Evolutionary conservation across 2,113 vertebrate species (phyloP), one percentile per base, ranked within the genome.

Genomic region (Zapus hudsonius): DNA sequence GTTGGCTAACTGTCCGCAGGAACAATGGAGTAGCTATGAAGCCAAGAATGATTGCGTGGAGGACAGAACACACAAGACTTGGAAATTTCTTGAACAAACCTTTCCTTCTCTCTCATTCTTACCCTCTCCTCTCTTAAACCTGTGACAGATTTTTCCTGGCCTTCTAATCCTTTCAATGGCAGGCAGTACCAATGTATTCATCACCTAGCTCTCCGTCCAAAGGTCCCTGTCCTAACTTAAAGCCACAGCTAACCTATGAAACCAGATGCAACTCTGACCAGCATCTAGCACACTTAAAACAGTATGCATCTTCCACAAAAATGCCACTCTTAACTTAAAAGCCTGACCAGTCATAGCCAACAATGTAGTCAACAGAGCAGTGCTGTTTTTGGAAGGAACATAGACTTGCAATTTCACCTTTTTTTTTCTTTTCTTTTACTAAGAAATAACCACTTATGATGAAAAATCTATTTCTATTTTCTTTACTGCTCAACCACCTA

Each of bases 171-270:
- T 73, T 83, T 90, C 8, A 74, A 79, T 20, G 55, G 52, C 13
- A 73, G n/a, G 81, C 9, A 76, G 25, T 61, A 79, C 64, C 83
- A 78, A 91, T 63, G 86, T 67, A 95, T 47, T 91, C 47, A 93
- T n/a, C n/a, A n/a, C n/a, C 86, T 57, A 29, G 16, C 29, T 92
- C 22, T 31, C 57, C n/a, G 17, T 81, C 44, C 92, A 87, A 94
- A 93, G 80, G 73, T 15, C 88, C 59, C 92, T 84, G 36, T 90
- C 84, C 89, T 90, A 84, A 87, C 64, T 84, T 81, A 87, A 91
- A 92, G 66, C 12, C 64, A 95, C 57, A 70, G 22, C 5, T 78
- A 89, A 69, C 31, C 38, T 89, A 92, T 4, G 76, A 93, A 95
- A 76, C 92, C 29, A 87, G 23, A 64, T 36, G 13, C 6, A 70